Evolutionary conservation across 2,797 vertebrate genomes (phyloP), one percentile per base, ranked within the genome.

Genomic region (Cirrhinus molitorella): DNA sequence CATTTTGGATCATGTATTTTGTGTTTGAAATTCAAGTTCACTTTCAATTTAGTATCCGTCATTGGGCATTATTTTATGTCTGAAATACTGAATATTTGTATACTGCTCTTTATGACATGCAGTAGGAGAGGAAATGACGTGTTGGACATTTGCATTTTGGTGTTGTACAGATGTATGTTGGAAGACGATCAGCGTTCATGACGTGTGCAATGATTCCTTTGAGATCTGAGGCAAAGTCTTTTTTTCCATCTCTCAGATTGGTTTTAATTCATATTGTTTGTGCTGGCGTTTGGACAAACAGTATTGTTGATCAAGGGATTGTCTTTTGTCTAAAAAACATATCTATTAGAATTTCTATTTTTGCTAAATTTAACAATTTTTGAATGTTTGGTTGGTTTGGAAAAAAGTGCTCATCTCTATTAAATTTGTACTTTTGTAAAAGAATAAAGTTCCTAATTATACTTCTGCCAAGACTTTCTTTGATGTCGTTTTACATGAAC

Each of bases 351-450:
- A 89, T 83, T 85, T 84, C 81, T 89, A 86, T 89, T 88, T 88
- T 89, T 84, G 84, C 86, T 74, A 87, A 85, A 86, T 83, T 83
- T 87, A 84, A 85, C 83, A 49, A 45, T 86, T 89, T 89, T 86
- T 85, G 85, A 89, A 87, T 85, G 86, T 87, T 89, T 86, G 84
- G 80, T 73, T 87, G 86, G 86, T 87, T 87, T 86, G 83, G 59
- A 85, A 79, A 84, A 84, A 80, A 87, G 66, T 80, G 84, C 85
- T 88, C 88, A 87, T 86, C 88, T 87, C 88, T 86, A 84, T 80
- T 59, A 89, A 86, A 89, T 89, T 89, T 89, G 88, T 89, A 89
- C 86, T 89, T 89, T 89, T 89, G 86, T 89, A 89, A 89, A 89
- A 89, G 86, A 89, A 89, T 89, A 89, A 89, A 89, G 84, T 87